These are phyloP conservation scores for Antennarius maculatus DNA, from an alignment of 2,797 vertebrate species.

Conservation along the genomic window DNA sequence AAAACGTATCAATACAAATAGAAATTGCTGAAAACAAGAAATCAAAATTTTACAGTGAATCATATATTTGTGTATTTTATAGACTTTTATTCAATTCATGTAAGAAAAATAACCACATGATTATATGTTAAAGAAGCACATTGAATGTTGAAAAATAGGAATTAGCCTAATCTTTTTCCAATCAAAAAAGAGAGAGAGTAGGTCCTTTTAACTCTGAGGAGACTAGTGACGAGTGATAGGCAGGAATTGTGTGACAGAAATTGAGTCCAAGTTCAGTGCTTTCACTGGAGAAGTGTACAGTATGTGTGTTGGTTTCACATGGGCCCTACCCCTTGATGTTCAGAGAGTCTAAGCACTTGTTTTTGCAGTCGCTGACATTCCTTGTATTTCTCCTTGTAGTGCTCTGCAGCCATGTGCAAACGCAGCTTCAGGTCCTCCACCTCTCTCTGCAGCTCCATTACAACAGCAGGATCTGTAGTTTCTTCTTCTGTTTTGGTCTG, in stretches of 20 bases:
- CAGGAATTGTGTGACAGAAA: conserved; percentile 7
- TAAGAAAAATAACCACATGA: not conserved
- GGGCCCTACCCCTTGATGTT: conserved; percentile 88
- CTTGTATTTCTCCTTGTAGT: conserved; percentile 99
- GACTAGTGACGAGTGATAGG: not conserved
- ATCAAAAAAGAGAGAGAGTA: not conserved
- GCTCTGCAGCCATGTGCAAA: conserved; percentile 98
- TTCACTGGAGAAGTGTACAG: conserved; percentile 3
- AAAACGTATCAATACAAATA: too few species aligned
- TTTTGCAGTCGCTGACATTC: conserved; percentile 97
- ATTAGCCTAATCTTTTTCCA: not conserved
- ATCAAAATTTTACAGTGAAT: not conserved
- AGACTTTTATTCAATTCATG: not conserved
- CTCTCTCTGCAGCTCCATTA: conserved; percentile 93
- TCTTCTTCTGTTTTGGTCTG: conserved; percentile 73
- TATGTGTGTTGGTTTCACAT: conserved; percentile 1
- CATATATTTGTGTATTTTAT: not conserved
- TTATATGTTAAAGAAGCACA: not conserved
- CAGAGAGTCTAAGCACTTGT: conserved; percentile 90
- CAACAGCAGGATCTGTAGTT: conserved; percentile 68
- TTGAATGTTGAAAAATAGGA: not conserved
- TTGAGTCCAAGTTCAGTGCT: conserved; percentile 13
- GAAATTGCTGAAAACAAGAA: not conserved
- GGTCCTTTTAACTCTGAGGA: not conserved
- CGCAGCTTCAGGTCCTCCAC: conserved; percentile 97